A percentile compares a stretch with the other conserved stretches of the same genome.
These are phyloP conservation scores for Amphipoea oculea DNA, from an alignment of 2,888 invertebrate species.

Conservation along the genomic window DNA sequence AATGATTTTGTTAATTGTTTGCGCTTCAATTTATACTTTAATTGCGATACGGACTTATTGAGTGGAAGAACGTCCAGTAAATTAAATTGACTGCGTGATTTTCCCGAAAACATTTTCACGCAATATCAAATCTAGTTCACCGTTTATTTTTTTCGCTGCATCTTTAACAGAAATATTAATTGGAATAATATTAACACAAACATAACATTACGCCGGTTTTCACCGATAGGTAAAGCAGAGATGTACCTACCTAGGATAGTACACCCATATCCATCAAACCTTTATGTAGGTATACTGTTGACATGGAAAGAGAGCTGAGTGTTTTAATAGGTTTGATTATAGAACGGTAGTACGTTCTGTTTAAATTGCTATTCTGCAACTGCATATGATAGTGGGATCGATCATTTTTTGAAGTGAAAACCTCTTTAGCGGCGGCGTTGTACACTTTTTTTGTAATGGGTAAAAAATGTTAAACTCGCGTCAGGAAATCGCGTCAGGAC, in stretches of 20 bases:
- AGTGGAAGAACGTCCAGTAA: background rate
- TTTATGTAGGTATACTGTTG: background rate
- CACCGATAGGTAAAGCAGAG: background rate
- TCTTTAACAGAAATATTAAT: background rate
- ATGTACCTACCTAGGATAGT: background rate
- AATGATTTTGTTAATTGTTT: constrained; percentile 4
- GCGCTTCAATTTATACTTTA: background rate
- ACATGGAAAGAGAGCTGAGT: background rate
- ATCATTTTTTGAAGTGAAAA: too few species aligned
- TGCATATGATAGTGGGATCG: background rate
- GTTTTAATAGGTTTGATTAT: background rate
- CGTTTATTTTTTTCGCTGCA: background rate
- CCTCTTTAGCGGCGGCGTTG: too few species aligned
- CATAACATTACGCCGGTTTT: background rate
- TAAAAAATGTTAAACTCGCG: too few species aligned
- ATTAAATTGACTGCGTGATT: background rate
- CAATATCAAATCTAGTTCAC: background rate
- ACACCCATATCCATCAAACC: background rate
- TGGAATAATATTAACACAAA: background rate
- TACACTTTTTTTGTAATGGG: too few species aligned
- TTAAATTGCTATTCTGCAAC: background rate
- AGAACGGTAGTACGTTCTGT: background rate
- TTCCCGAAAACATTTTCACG: background rate
- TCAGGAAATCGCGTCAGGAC: too few species aligned
- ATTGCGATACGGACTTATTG: background rate